phyloP scores from a whole-genome alignment of 2,797 vertebrate genomes.

The Myotis planiceps region DNA sequence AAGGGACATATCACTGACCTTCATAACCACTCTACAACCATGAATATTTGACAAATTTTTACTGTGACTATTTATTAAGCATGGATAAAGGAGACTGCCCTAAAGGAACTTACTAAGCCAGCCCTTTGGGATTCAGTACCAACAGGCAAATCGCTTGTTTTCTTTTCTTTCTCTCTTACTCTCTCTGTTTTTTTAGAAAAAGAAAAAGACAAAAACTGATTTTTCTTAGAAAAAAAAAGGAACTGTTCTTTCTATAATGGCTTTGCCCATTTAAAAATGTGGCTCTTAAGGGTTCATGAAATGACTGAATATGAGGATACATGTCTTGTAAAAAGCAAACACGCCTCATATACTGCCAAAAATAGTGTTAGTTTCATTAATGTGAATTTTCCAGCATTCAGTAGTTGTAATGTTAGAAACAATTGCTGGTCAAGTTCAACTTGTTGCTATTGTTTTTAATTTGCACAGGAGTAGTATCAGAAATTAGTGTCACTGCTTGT shows the following conservation, averaged over 20 bases:
- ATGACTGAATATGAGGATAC: constrained; percentile 93
- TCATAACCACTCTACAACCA: constrained; percentile 95
- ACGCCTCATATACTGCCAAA: constrained; percentile 99
- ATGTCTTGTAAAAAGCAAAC: constrained; percentile 95
- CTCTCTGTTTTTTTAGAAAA: constrained; percentile 86
- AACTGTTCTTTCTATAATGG: constrained; percentile 93
- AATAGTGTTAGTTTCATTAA: constrained; percentile 97
- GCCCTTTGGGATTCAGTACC: constrained; percentile 95
- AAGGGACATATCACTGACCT: constrained; percentile 91
- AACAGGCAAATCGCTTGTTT: constrained; percentile 96
- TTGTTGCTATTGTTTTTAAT: constrained; percentile 99
- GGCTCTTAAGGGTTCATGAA: constrained; percentile 94
- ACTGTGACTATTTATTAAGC: constrained; percentile 99
- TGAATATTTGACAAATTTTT: constrained; percentile 95
- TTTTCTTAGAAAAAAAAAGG: constrained; percentile 89
- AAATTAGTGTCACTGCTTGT: constrained; percentile 99
- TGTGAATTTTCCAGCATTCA: constrained; percentile 98
- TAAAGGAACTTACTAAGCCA: constrained; percentile 96
- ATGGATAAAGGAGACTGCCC: constrained; percentile 96
- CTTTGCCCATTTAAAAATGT: constrained; percentile 93
- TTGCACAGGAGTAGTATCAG: constrained; percentile 99
- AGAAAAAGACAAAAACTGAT: constrained; percentile 89
- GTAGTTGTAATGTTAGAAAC: constrained; percentile 99
- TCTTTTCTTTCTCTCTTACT: constrained; percentile 84
- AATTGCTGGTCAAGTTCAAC: constrained; percentile 99